Evolutionary conservation across 2,888 invertebrate species (phyloP).

Genomic region (Gymnocheta viridis): DNA sequence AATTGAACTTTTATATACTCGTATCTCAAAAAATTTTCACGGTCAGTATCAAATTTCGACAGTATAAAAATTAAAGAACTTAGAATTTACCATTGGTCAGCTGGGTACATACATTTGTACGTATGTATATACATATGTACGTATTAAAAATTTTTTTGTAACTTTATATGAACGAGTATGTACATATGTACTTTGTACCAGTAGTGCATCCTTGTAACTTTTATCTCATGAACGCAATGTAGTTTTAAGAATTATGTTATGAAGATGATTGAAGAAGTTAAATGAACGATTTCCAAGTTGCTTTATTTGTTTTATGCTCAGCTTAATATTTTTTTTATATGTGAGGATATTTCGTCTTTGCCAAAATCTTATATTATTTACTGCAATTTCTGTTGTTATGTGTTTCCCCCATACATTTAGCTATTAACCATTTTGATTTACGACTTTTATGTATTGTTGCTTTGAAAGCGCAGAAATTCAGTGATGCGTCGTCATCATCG

Average conservation of each 20-base stretch:
- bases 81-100: too few species aligned
- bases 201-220: neutral
- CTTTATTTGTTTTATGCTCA: slow-evolving; percentile 58
- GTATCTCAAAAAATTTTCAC: too few species aligned
- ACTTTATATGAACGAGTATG: too few species aligned
- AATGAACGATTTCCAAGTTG: slow-evolving; percentile 73
- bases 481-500: slow-evolving; percentile 65
- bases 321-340: slow-evolving; percentile 33
- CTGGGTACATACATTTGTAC: too few species aligned
- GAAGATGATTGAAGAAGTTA: slow-evolving; percentile 76
- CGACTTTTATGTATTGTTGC: slow-evolving; percentile 73
- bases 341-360: slow-evolving; percentile 50
- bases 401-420: slow-evolving; percentile 66
- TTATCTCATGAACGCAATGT: neutral
- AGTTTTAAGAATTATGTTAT: slow-evolving; percentile 52
- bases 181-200: too few species aligned
- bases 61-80: too few species aligned
- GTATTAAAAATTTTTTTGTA: too few species aligned
- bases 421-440: slow-evolving; percentile 83
- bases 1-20: too few species aligned
- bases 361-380: slow-evolving; percentile 3
- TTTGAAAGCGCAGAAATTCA: slow-evolving; percentile 67
- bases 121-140: too few species aligned
- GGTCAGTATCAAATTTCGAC: too few species aligned
- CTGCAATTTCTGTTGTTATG: slow-evolving; percentile 37